Evolutionary conservation across 1,140 invertebrate species (phyloP).

Genomic region (Drosophila mojavensis): DNA sequence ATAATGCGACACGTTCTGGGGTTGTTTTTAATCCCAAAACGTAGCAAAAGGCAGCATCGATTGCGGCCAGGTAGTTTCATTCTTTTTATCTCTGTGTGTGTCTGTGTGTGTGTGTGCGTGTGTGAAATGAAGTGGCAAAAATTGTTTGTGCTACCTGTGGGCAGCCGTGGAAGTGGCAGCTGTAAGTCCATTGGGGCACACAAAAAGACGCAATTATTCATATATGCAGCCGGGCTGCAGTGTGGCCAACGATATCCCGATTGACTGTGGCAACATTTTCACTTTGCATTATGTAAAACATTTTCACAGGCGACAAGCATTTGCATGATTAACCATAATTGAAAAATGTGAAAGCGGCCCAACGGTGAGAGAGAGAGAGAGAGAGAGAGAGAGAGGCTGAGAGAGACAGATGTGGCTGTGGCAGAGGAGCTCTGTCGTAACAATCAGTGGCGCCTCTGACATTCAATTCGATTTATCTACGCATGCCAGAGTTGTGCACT

Average conservation of each 20-base stretch:
- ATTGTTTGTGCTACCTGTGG: conserved; percentile 73
- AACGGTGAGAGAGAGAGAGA: conserved; percentile 21
- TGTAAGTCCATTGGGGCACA: conserved; percentile 31
- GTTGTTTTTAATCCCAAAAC: conserved; percentile 77
- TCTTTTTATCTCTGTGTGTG: no score
- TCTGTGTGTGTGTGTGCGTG: neutral
- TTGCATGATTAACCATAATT: conserved; percentile 82
- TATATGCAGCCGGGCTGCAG: conserved; percentile 63
- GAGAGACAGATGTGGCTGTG: neutral
- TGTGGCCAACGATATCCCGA: conserved; percentile 22
- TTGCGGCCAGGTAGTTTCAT: conserved; percentile 34
- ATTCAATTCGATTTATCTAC: conserved; percentile 78
- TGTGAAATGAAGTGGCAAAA: conserved; percentile 80
- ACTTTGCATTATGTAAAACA: conserved; percentile 82
- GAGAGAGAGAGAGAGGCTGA: neutral
- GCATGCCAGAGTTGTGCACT: conserved; percentile 51
- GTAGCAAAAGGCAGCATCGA: conserved; percentile 45
- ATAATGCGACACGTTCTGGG: conserved; percentile 78
- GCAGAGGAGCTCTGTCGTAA: conserved; percentile 8
- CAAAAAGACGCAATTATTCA: conserved; percentile 76
- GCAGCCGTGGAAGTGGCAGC: conserved; percentile 26
- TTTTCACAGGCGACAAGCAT: conserved; percentile 80
- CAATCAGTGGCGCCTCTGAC: conserved; percentile 65
- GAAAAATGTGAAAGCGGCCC: conserved; percentile 68
- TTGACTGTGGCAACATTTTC: conserved; percentile 52